phyloP scores from a whole-genome alignment of 2,113 vertebrate genomes.

The Garra rufa region DNA sequence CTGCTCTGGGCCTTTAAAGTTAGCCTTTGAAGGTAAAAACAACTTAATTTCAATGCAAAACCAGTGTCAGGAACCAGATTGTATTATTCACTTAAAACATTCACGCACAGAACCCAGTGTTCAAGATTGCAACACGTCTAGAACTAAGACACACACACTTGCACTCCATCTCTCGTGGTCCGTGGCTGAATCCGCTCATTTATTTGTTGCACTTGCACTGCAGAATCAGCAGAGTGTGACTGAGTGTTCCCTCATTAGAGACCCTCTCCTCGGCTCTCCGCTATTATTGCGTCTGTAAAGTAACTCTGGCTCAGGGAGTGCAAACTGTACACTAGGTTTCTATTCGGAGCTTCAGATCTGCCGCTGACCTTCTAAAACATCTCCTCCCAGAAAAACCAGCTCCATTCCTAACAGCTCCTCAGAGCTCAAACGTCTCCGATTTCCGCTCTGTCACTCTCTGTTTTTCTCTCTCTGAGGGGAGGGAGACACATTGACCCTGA shows the following conservation, averaged over 20 bases:
- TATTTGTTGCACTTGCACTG: constrained; percentile 27
- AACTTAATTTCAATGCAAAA: not conserved
- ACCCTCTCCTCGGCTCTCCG: not conserved
- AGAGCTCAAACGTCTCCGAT: constrained; percentile 18
- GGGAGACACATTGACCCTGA: constrained; percentile 21
- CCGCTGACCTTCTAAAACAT: constrained; percentile 20
- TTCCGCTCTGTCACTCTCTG: not conserved
- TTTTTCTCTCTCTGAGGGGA: constrained; percentile 24
- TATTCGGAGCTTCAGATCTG: constrained; percentile 1
- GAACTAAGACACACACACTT: not conserved
- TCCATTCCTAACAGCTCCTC: constrained; percentile 16
- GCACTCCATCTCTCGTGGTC: not conserved
- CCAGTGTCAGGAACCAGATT: not conserved
- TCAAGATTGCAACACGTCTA: not conserved
- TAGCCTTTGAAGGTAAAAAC: not conserved
- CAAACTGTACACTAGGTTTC: not conserved
- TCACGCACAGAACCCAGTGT: not conserved
- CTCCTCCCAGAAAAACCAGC: constrained; percentile 14
- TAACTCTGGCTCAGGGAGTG: not conserved
- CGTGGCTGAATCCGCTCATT: constrained; percentile 25
- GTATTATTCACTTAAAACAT: not conserved
- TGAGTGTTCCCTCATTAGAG: constrained; percentile 25
- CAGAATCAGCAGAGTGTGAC: constrained; percentile 31
- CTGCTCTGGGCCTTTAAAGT: too few relatives aligned
- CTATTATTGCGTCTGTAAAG: not conserved